phyloP scores from a whole-genome alignment of 2,888 invertebrate species.

The Plagiodera versicolora region DNA sequence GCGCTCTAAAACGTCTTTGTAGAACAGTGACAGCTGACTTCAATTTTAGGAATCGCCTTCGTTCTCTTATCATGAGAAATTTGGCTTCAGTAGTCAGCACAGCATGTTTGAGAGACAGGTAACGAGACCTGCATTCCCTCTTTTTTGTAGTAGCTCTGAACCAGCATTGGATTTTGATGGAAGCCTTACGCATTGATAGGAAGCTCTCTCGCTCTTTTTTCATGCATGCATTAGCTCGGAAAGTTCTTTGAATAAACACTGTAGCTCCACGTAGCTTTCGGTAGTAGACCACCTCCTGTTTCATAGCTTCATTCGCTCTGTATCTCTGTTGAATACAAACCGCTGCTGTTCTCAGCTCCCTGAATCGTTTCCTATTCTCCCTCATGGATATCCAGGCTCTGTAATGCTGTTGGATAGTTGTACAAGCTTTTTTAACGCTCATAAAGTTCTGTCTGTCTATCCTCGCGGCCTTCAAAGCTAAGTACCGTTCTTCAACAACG shows the following conservation, averaged over 20 bases:
- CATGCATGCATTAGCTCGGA: slow-evolving; percentile 52
- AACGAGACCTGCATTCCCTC: slow-evolving; percentile 26
- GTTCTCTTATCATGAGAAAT: slow-evolving; percentile 46
- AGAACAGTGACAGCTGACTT: slow-evolving; percentile 49
- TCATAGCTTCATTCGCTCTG: slow-evolving; percentile 20
- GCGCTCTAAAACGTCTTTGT: slow-evolving; percentile 56
- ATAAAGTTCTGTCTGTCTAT: slow-evolving; percentile 34
- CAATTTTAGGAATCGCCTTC: slow-evolving; percentile 44
- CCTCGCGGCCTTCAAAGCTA: slow-evolving; percentile 39
- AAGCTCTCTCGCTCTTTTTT: slow-evolving; percentile 49
- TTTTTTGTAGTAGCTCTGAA: slow-evolving; percentile 25
- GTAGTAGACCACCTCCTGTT: slow-evolving; percentile 38
- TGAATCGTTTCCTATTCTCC: slow-evolving; percentile 10
- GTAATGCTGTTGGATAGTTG: slow-evolving; percentile 35
- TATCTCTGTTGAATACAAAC: slow-evolving; percentile 26
- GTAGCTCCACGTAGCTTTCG: slow-evolving; percentile 17
- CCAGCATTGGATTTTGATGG: slow-evolving; percentile 46
- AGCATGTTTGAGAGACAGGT: slow-evolving; percentile 24
- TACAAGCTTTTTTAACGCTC: slow-evolving; percentile 29
- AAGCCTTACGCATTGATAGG: slow-evolving; percentile 43
- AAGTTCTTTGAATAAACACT: slow-evolving; percentile 57
- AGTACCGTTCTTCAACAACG: slow-evolving; percentile 46
- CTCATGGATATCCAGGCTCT: slow-evolving; percentile 33
- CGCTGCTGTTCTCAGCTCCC: slow-evolving; percentile 19
- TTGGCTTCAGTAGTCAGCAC: slow-evolving; percentile 21